A percentile compares a stretch with the other conserved stretches of the same genome.
These are phyloP conservation scores for Tuta absoluta DNA, from an alignment of 2,888 invertebrate genomes.

Conservation along the genomic window DNA sequence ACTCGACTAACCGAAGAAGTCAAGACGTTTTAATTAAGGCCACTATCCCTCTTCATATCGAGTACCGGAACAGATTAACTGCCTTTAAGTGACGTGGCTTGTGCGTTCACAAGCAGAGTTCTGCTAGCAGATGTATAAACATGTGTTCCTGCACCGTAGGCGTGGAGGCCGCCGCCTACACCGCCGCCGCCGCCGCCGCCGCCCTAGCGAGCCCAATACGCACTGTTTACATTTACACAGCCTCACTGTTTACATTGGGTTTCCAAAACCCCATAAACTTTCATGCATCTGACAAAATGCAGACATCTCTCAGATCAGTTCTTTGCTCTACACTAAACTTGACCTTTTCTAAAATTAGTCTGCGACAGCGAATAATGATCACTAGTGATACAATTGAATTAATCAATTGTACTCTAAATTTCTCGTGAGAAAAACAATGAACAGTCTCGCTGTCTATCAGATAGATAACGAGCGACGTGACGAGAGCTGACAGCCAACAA, in stretches of 20 bases:
- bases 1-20: too few species aligned
- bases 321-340: slow-evolving; percentile 9
- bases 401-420: slow-evolving; percentile 5
- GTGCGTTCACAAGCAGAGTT: slow-evolving; percentile 51
- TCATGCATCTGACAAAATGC: background rate
- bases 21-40: background rate
- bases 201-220: slow-evolving; percentile 32
- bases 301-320: background rate
- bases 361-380: background rate
- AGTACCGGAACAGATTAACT: slow-evolving; percentile 25
- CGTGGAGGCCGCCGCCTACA: slow-evolving; percentile 66
- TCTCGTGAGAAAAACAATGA: slow-evolving; percentile 19
- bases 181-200: slow-evolving; percentile 48
- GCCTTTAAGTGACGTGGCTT: slow-evolving; percentile 29
- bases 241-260: slow-evolving; percentile 54
- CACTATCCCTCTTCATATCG: background rate
- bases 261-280: slow-evolving; percentile 45
- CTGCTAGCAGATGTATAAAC: slow-evolving; percentile 64
- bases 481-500: slow-evolving; percentile 32
- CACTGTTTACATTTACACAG: slow-evolving; percentile 57
- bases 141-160: slow-evolving; percentile 69
- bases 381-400: slow-evolving; percentile 4
- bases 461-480: slow-evolving; percentile 21
- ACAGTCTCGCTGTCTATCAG: slow-evolving; percentile 21
- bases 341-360: background rate